Conservation (phyloP, 2,113 vertebrate genomes). For the Chiloscyllium plagiosum region DNA sequence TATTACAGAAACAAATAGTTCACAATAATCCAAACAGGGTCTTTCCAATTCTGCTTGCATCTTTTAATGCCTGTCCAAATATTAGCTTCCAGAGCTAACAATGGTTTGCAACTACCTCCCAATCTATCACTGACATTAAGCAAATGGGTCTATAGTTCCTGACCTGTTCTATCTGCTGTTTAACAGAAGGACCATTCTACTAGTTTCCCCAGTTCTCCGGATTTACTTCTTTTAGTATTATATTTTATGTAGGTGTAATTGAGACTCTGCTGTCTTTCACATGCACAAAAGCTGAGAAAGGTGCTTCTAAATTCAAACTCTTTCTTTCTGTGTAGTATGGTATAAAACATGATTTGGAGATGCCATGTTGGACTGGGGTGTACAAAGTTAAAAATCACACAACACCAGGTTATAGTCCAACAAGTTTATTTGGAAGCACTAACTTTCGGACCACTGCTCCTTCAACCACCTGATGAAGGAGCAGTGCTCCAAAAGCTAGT, state of each 20-base stretch:
- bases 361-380: too few relatives aligned
- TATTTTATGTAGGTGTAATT: background rate
- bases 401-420: too few relatives aligned
- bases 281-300: background rate
- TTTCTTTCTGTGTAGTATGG: background rate
- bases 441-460: too few relatives aligned
- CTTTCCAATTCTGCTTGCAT: too few relatives aligned
- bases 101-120: too few relatives aligned
- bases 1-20: background rate
- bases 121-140: background rate
- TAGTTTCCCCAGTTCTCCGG: background rate
- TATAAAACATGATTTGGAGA: background rate
- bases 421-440: too few relatives aligned
- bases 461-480: too few relatives aligned
- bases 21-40: background rate
- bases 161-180: background rate
- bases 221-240: background rate
- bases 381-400: too few relatives aligned
- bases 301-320: background rate
- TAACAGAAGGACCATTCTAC: background rate
- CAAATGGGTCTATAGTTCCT: background rate
- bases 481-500: too few relatives aligned
- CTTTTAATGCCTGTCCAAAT: too few relatives aligned
- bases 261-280: background rate
- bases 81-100: too few relatives aligned